Evolutionary conservation across 2,888 invertebrate species (phyloP), one percentile per base, ranked within the genome.

Genomic region (Pilophorus perplexus): DNA sequence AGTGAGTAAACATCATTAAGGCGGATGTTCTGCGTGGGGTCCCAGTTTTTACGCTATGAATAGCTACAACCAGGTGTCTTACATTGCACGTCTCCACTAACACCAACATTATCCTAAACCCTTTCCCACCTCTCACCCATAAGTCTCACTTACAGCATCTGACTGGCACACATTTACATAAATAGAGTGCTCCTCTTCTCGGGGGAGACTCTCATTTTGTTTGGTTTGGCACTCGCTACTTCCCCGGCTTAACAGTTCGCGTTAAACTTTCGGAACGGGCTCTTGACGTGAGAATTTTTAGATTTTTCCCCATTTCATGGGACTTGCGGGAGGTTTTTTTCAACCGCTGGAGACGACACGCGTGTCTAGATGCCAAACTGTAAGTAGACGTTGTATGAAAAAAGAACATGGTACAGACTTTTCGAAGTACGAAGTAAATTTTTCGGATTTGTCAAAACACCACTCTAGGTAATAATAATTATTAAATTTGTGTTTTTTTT

Each of bases 31-130:
- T 60, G 60, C 60, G 60, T 44, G 60, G 60, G 60, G 42, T 44
- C 28, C n/a, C 25, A n/a, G 44, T 42, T 60, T 60, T 60, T 33
- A 60, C 27, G 44, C 64, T 52, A 52, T 52, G 64, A 52, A 64
- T 64, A 64, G 64, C 48, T 25, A 33, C 10, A 14, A 14, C 64
- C 64, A 64, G 64, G 64, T 64, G 64, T 20, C 40, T 64, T 33
- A n/a, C 27, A 25, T 52, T 37, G 23, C 62, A 48, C 25, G 64
- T 64, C 52, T 42, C 66, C 46, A 55, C 57, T 46, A 66, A 66
- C 57, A 57, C 66, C 57, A 66, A 66, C 66, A 66, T 66, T 66
- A 66, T 66, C 66, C 57, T 57, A 46, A 55, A 18, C 38, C 48
- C 20, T 23, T 12, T 22, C 25, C 23, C 38, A 16, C 48, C 50